phyloP scores from a whole-genome alignment of 2,888 invertebrate species.

The Dorcus parallelipipedus region DNA sequence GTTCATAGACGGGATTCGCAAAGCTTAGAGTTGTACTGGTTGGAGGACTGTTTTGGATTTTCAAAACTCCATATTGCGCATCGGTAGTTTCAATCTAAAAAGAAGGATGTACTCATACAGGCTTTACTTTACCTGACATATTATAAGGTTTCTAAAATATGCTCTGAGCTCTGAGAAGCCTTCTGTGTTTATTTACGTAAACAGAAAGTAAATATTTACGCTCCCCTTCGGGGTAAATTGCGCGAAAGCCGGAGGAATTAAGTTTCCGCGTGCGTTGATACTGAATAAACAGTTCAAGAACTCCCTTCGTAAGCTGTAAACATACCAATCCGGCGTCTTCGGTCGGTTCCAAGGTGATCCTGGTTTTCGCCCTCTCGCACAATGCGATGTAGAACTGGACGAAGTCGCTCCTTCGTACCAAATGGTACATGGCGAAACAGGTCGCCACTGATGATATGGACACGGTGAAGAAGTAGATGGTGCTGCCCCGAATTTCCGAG shows the following conservation, averaged over 20 bases:
- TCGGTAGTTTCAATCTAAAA: conserved; percentile 62
- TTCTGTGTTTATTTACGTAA: no score
- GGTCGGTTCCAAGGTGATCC: conserved; percentile 78
- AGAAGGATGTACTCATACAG: no score
- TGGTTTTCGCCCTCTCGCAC: conserved; percentile 69
- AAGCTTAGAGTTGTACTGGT: conserved; percentile 66
- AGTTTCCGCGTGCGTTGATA: no score
- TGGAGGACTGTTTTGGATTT: conserved; percentile 68
- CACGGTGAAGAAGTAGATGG: conserved; percentile 80
- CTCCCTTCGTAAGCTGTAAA: not conserved
- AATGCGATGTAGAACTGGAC: conserved; percentile 78
- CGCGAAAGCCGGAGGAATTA: no score
- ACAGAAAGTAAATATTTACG: no score
- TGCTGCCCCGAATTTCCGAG: conserved; percentile 74
- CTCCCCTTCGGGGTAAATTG: no score
- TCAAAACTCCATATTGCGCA: conserved; percentile 71
- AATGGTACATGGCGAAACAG: conserved; percentile 75
- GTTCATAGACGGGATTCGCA: conserved; percentile 82
- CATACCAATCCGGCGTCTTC: conserved; percentile 79
- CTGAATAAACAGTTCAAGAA: not conserved
- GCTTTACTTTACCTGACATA: no score
- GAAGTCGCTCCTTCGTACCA: conserved; percentile 75
- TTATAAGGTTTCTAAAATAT: no score
- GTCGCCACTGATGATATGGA: conserved; percentile 73
- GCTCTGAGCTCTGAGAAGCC: no score